Percentiles rank a stretch among this genome's conserved stretches.
phyloP scores from a whole-genome alignment of 2,888 invertebrate species.

The Formica aserva region DNA sequence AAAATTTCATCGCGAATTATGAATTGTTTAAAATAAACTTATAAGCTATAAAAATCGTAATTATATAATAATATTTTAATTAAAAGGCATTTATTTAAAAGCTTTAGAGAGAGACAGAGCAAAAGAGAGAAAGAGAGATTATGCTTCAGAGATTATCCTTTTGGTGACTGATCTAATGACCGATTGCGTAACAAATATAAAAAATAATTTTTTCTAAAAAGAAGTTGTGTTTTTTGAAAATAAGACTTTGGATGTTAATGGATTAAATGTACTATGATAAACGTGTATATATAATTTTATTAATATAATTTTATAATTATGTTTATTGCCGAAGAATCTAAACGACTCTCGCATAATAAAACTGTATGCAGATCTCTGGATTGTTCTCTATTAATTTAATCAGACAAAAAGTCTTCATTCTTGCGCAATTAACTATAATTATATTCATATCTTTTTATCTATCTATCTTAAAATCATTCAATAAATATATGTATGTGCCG shows the following conservation, averaged over 20 bases:
- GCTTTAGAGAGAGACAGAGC: not conserved
- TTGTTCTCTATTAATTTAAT: not conserved
- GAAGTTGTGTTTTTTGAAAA: not conserved
- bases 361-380: not conserved
- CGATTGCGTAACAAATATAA: too few species aligned
- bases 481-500: not conserved
- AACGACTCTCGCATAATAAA: not conserved
- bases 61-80: slow-evolving; percentile 7
- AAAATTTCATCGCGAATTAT: not conserved
- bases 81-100: not conserved
- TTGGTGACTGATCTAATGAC: not conserved
- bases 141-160: too few species aligned
- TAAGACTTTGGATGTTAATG: not conserved
- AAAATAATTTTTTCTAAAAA: too few species aligned
- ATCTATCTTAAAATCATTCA: not conserved
- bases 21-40: not conserved
- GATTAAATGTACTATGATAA: not conserved
- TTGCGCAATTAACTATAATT: not conserved
- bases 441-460: not conserved
- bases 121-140: not conserved
- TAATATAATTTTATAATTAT: not conserved
- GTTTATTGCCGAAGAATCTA: not conserved
- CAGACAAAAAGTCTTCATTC: not conserved
- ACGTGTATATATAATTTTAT: not conserved
- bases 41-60: not conserved